Evolutionary conservation across 2,888 invertebrate species (phyloP), one percentile per base, ranked within the genome.

Genomic region (Plebejus melissa): DNA sequence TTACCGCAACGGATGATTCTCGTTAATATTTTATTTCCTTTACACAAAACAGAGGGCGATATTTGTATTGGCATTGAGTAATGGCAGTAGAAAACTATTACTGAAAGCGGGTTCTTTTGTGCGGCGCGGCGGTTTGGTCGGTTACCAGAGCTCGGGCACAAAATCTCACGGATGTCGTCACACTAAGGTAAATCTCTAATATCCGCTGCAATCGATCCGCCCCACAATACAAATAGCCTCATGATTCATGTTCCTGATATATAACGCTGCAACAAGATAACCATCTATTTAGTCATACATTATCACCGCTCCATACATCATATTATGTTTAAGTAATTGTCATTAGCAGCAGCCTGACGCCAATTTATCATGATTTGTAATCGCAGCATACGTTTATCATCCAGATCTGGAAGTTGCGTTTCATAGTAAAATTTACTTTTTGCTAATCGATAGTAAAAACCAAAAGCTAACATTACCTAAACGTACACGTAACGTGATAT

Each of bases 161-260:
- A 88, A 88, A 86, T 87, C 86, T 87, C 85, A 83, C 86, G 88
- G 88, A 88, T 90, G 87, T 87, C 86, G 85, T 86, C 86, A 89
- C 87, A 88, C 87, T 90, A 89, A 88, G 87, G 86, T 88, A 90
- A 90, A 91, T 90, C 90, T 88, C 85, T 88, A 89, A 90, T 90
- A 90, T 90, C 90, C 90, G 87, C 82, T 83, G 83, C 85, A 86
- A 87, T 87, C 87, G 85, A 75, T 75, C 54, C 38, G 83, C 85
- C 82, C 83, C 72, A 83, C 82, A 83, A 85, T 82, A 83, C 80
- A 82, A 74, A 28, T 70, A 54, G 38, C 69, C 57, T 54, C 36
- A 57, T 57, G 28, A 57, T 46, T 60, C 41, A 74, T 65, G 72
- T 50, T 32, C 36, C n/a, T 46, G 22, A 22, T 46, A 50, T 72